Evolutionary conservation across 37 sponge, comb jelly and placozoan species (phyloP).

Genomic region (Aplysina aerophoba): DNA sequence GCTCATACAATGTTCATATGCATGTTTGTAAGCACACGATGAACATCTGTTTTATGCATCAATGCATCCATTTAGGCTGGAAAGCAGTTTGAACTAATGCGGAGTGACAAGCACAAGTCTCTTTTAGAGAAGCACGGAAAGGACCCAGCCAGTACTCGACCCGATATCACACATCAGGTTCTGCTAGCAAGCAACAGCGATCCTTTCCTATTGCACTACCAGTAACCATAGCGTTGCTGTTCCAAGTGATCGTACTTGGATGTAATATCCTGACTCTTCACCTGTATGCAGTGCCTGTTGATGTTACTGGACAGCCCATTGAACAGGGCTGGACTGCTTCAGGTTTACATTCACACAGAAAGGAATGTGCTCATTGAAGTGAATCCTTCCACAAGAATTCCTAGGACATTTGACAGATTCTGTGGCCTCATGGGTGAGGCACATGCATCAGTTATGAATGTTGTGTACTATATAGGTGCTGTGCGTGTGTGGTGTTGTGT

Average conservation of each 20-base stretch:
- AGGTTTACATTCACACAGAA: conserved; percentile 96
- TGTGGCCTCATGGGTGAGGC: conserved; percentile 95
- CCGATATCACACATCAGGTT: conserved; percentile 96
- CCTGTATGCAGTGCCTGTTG: conserved; percentile 78
- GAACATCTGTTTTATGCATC: not conserved
- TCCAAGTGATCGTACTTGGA: too few species aligned
- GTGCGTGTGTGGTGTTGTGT: conserved; percentile 14
- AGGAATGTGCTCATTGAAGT: conserved; percentile 97
- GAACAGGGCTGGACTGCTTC: conserved; percentile 95
- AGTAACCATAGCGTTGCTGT: too few species aligned
- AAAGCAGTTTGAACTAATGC: conserved; percentile 88
- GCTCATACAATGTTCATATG: too few species aligned
- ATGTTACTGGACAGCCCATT: conserved; percentile 99
- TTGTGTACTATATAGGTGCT: not conserved
- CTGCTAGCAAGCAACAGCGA: not conserved
- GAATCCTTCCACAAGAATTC: conserved; percentile 91
- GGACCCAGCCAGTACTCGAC: conserved; percentile 81
- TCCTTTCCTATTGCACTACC: not conserved
- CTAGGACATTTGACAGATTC: conserved; percentile 97
- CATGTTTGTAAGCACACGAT: too few species aligned
- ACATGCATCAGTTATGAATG: too few species aligned
- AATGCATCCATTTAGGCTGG: conserved; percentile 59
- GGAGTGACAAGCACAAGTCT: conserved; percentile 83
- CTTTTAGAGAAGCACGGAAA: conserved; percentile 74
- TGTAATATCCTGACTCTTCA: not conserved